Evolutionary conservation across 2,888 invertebrate genomes (phyloP), one percentile per base, ranked within the genome.

Genomic region (Glaucopsyche alexis): DNA sequence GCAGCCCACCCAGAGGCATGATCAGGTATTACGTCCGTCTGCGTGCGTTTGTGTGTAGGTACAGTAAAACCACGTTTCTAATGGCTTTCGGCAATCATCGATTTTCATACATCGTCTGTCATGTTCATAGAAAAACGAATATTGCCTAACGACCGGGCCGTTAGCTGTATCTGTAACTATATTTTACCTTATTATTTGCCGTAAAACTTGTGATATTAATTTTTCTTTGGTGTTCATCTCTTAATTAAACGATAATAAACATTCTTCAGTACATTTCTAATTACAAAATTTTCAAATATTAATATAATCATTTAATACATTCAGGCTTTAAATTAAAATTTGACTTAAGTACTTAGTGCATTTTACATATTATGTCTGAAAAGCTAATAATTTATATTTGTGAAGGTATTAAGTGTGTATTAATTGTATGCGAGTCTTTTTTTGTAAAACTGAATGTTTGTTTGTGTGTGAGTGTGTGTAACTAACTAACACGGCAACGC

Each of bases 21-120:
- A 82, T 47, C 83, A 84, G 81, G 85, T 86, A 42, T 38, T 45
- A 42, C 13, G 45, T 7, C 4, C 9, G 45, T 66, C 8, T 42
- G n/a, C 3, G 42, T 66, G 42, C 29, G 29, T 29, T 29, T 29
- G 29, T 29, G 2, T 29, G 29, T 29, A 4, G 2, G 29, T 29
- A 29, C 29, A 29, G 29, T 29, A 29, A 29, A 29, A 29, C 29
- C 29, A 29, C 29, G 29, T 29, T 29, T 0, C 29, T 29, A 29
- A 29, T 29, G 29, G 29, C 29, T 29, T 29, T 29, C 29, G 29
- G 29, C 29, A 29, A 29, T 29, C 29, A 29, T 29, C 29, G 29
- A 1, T 29, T 29, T 29, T 29, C 29, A 29, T 29, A 29, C 29
- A 29, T 29, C 29, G 4, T 29, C 29, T 29, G 29, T 29, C 29